These are phyloP conservation scores for Lasius fuliginosus DNA, from an alignment of 2,888 invertebrate species.

Conservation along the genomic window DNA sequence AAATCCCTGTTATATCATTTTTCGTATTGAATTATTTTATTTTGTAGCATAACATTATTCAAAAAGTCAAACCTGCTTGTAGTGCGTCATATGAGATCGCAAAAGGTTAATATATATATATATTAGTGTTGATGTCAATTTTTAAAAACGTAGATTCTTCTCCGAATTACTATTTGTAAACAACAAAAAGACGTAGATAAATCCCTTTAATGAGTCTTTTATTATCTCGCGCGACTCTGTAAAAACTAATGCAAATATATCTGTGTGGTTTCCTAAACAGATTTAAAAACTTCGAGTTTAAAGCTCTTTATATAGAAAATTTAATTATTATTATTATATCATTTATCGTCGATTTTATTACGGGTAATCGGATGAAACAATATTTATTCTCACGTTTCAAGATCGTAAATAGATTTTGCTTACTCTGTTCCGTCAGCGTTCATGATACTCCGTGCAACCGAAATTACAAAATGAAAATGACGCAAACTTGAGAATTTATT, in stretches of 20 bases:
- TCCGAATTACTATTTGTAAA: not conserved
- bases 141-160: not conserved
- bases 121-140: not conserved
- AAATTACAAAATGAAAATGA: not conserved
- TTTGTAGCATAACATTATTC: no score
- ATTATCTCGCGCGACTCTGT: not conserved
- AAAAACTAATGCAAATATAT: not conserved
- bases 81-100: no score
- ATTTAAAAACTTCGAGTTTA: not conserved
- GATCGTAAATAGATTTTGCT: constrained; percentile 33
- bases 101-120: no score
- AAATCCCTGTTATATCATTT: no score
- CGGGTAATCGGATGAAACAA: not conserved
- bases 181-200: not conserved
- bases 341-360: not conserved
- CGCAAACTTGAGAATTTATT: not conserved
- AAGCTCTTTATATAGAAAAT: not conserved
- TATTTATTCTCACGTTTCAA: not conserved
- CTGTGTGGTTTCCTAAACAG: not conserved
- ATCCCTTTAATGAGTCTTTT: not conserved
- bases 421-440: not conserved
- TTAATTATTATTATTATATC: not conserved
- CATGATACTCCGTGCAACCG: not conserved
- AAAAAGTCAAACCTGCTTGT: no score
- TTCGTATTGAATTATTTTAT: no score